Conservation (phyloP, 2,797 vertebrate species). For the Arvicola amphibius region DNA sequence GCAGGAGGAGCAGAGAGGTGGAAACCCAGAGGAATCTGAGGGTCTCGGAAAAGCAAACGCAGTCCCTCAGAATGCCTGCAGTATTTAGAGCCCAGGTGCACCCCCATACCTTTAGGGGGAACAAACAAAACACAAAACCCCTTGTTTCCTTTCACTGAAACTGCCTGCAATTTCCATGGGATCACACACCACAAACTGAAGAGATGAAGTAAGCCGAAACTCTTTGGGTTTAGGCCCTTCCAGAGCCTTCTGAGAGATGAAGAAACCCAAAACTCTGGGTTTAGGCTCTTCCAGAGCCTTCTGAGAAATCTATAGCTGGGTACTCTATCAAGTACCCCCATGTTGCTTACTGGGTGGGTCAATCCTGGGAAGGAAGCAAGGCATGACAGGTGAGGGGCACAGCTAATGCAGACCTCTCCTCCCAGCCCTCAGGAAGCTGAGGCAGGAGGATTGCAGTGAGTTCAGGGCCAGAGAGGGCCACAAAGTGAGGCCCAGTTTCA, state of each 20-base stretch:
- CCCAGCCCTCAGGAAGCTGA: background rate
- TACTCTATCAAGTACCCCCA: background rate
- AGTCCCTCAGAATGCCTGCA: background rate
- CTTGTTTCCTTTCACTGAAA: constrained; percentile 4
- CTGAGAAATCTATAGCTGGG: background rate
- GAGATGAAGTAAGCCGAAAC: constrained; percentile 55
- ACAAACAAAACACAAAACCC: background rate
- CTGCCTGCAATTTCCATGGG: background rate
- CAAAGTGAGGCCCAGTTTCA: background rate
- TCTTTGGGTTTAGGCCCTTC: too few species aligned
- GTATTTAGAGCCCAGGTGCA: background rate
- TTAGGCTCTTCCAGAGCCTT: background rate
- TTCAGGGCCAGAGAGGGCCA: background rate
- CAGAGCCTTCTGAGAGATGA: constrained; percentile 22
- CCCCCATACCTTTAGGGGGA: background rate
- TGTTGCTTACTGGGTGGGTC: background rate
- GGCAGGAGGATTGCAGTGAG: constrained; percentile 9
- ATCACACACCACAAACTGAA: constrained; percentile 41
- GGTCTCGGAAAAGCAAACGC: background rate
- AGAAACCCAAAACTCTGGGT: constrained; percentile 38
- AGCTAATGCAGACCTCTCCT: background rate
- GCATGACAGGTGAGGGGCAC: background rate
- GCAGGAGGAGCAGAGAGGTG: too few species aligned
- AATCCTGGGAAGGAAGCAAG: background rate
- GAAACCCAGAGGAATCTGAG: background rate